Conservation (phyloP, 2,113 vertebrate genomes). For the Nipponia nippon region DNA sequence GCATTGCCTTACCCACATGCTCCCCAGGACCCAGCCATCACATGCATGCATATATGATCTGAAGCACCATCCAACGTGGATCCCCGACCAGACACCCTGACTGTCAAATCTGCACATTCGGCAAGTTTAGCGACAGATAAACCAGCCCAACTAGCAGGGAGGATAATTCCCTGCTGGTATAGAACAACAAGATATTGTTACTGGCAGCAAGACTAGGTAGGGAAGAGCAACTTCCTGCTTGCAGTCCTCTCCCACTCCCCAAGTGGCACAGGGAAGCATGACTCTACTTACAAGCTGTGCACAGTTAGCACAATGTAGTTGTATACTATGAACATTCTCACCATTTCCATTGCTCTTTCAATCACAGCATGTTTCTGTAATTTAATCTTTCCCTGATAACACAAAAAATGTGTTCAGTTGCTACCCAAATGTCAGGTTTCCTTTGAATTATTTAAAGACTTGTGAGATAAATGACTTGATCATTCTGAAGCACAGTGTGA, state of each 20-base stretch:
- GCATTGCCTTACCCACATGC: neutral
- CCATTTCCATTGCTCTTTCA: neutral
- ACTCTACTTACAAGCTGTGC: neutral
- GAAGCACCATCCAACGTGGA: neutral
- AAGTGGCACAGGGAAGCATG: neutral
- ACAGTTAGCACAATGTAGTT: neutral
- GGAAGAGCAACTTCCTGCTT: neutral
- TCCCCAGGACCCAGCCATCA: neutral
- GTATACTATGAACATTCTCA: neutral
- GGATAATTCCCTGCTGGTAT: neutral
- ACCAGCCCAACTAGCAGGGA: neutral
- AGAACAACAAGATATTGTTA: neutral
- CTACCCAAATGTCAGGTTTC: neutral
- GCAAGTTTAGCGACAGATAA: neutral
- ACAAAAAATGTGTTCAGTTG: neutral
- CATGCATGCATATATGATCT: neutral
- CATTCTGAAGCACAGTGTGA: neutral
- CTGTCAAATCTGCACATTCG: neutral
- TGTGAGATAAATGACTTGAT: conserved; percentile 7
- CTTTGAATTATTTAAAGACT: conserved; percentile 35
- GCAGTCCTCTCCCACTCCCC: neutral
- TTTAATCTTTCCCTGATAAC: conserved; percentile 18
- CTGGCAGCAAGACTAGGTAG: neutral
- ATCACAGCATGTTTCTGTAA: conserved; percentile 1
- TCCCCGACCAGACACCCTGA: neutral